phyloP scores from a whole-genome alignment of 2,888 invertebrate genomes.

The Cerceris ruficornis region DNA sequence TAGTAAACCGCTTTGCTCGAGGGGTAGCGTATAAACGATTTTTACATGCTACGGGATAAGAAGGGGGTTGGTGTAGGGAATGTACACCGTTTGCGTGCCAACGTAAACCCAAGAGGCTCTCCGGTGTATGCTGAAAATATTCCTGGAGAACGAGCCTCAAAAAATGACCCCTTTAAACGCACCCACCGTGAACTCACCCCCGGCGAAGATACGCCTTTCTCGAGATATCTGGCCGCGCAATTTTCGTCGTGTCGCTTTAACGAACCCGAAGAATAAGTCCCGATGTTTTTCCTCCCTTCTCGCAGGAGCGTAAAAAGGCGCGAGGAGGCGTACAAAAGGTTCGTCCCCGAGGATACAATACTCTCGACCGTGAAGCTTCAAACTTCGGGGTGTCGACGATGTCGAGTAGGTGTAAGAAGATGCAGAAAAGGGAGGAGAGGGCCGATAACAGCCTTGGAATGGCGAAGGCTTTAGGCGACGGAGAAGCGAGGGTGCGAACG shows the following conservation, averaged over 20 bases:
- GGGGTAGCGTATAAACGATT: conserved; percentile 22
- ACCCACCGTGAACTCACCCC: conserved; percentile 6
- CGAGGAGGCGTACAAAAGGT: conserved; percentile 4
- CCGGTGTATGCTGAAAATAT: conserved; percentile 21
- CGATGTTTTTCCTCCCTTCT: too few relatives aligned
- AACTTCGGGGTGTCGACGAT: conserved; percentile 14
- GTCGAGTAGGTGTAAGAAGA: conserved; percentile 42
- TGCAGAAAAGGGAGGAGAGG: conserved; percentile 32
- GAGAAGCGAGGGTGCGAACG: conserved; percentile 38
- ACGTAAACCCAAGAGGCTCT: conserved; percentile 8
- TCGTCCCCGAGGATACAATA: conserved; percentile 22
- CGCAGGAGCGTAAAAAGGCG: too few relatives aligned
- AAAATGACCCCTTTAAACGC: conserved; percentile 26
- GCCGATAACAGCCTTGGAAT: conserved; percentile 62
- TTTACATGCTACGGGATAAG: conserved; percentile 18
- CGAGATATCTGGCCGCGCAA: conserved; percentile 26
- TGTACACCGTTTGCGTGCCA: conserved; percentile 6
- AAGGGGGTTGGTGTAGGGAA: conserved; percentile 8
- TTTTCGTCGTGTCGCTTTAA: conserved; percentile 35
- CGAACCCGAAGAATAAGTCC: conserved; percentile 1
- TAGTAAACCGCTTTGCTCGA: conserved; percentile 65
- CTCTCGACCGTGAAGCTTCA: conserved; percentile 16
- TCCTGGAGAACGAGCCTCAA: background rate
- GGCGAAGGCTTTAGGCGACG: conserved; percentile 31
- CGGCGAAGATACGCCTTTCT: conserved; percentile 12